These are phyloP conservation scores for Turnix velox DNA, from an alignment of 2,113 vertebrate genomes.

Conservation along the genomic window DNA sequence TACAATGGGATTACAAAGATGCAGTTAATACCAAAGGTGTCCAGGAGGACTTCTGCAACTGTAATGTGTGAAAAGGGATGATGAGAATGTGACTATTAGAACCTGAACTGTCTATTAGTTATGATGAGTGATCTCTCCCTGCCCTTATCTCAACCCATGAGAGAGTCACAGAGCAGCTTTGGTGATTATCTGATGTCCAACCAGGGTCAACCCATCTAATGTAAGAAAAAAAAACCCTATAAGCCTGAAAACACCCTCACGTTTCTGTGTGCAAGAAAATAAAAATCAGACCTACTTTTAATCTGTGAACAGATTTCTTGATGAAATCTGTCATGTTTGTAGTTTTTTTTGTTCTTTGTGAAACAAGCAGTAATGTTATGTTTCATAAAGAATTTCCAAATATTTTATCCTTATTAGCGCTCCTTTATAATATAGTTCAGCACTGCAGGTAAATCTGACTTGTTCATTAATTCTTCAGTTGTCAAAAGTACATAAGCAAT, in stretches of 20 bases:
- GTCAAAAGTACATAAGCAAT: slow-evolving; percentile 81
- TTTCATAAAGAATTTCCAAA: slow-evolving; percentile 71
- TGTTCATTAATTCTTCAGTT: slow-evolving; percentile 72
- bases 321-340: slow-evolving; percentile 77
- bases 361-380: slow-evolving; percentile 72
- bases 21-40: background rate
- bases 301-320: slow-evolving; percentile 61
- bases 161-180: background rate
- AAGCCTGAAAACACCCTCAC: slow-evolving; percentile 29
- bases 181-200: background rate
- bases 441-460: slow-evolving; percentile 68
- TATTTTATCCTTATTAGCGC: slow-evolving; percentile 78
- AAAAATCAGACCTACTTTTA: slow-evolving; percentile 38
- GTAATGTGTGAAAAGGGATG: background rate
- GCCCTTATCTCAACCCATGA: background rate
- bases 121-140: background rate
- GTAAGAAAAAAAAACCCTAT: background rate
- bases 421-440: slow-evolving; percentile 70
- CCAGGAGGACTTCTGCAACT: background rate
- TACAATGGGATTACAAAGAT: background rate
- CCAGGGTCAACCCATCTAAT: background rate
- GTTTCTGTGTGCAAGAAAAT: background rate
- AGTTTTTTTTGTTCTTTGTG: slow-evolving; percentile 68
- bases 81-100: background rate
- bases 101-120: background rate